phyloP scores from a whole-genome alignment of 2,113 vertebrate species.

The Malaclemys terrapin region DNA sequence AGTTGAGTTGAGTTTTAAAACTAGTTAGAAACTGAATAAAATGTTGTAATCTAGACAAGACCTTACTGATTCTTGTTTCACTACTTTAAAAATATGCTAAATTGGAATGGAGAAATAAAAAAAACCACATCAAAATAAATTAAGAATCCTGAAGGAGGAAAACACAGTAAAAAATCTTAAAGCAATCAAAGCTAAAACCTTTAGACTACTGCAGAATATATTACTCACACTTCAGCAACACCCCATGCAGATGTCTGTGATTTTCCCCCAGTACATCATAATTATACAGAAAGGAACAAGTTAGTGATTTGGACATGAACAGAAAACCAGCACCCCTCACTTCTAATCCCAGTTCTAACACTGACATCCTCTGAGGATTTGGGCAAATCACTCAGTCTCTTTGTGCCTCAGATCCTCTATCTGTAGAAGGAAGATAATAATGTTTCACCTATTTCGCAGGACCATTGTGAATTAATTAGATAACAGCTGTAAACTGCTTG shows the following conservation, averaged over 20 bases:
- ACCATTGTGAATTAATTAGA: neutral
- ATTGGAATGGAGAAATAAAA: neutral
- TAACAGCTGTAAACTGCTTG: neutral
- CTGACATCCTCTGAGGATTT: neutral
- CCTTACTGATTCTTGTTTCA: fast-evolving
- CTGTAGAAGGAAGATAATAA: neutral
- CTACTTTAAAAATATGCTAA: neutral
- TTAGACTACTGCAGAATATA: neutral
- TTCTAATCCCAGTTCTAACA: neutral
- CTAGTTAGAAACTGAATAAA: neutral
- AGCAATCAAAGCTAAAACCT: fast-evolving
- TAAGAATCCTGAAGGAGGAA: neutral
- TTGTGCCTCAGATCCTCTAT: neutral
- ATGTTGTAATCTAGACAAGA: neutral
- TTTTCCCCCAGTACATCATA: neutral
- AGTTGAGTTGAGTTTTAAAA: neutral
- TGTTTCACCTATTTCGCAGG: neutral
- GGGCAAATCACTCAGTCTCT: neutral
- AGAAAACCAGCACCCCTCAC: neutral
- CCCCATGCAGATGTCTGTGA: neutral
- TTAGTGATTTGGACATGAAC: neutral
- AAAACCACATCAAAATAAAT: neutral
- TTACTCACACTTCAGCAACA: neutral
- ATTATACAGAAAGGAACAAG: neutral
- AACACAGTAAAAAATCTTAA: neutral